Conservation (phyloP, 2,888 invertebrate genomes). For the Andrena bicolor region DNA sequence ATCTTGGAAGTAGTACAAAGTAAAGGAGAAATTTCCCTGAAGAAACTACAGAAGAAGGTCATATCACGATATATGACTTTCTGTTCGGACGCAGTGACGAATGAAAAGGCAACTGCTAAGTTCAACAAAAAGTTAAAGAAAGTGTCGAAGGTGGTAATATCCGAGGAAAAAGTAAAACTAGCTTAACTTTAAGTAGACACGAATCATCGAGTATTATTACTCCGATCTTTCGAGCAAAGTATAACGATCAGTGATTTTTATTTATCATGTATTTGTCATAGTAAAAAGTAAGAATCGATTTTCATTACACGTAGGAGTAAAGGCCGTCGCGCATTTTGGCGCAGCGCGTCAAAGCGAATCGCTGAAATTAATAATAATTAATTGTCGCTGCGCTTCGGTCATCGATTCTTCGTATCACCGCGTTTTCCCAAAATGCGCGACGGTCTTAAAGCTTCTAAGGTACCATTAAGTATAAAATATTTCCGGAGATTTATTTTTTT, state of each 20-base stretch:
- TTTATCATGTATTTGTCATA: neutral
- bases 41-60: slow-evolving; percentile 92
- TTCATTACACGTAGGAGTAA: neutral
- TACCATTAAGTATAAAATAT: neutral
- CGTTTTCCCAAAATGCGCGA: no score
- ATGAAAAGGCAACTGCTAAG: slow-evolving; percentile 89
- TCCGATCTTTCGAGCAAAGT: neutral
- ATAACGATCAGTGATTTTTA: neutral
- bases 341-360: no score
- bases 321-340: neutral
- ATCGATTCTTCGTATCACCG: no score
- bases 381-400: no score
- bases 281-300: neutral
- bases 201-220: slow-evolving; percentile 1
- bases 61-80: slow-evolving; percentile 87
- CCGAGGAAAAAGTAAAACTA: slow-evolving; percentile 87
- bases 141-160: slow-evolving; percentile 88
- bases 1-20: slow-evolving; percentile 75
- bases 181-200: slow-evolving; percentile 35
- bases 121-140: slow-evolving; percentile 91
- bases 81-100: slow-evolving; percentile 86
- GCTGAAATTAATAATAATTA: no score
- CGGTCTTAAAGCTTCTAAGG: neutral
- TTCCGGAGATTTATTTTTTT: slow-evolving; percentile 21
- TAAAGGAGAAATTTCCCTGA: slow-evolving; percentile 89